Percentiles rank a stretch among this genome's conserved stretches.
These are phyloP conservation scores for Orgyia antiqua DNA, from an alignment of 2,888 invertebrate species.

Conservation along the genomic window DNA sequence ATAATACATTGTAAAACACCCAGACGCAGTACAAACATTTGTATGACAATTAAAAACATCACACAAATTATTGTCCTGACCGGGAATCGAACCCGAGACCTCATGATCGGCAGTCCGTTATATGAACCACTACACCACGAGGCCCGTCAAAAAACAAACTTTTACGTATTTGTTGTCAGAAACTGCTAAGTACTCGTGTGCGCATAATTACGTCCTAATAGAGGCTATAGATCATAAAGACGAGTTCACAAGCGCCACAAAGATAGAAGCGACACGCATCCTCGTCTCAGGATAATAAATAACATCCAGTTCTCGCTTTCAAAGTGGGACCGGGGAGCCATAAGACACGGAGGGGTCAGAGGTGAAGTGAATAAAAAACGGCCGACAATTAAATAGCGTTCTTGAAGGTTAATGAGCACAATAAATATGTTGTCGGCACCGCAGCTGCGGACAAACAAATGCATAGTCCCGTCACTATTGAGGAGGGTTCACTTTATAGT, in stretches of 20 bases:
- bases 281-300: conserved; percentile 69
- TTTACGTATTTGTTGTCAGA: no score
- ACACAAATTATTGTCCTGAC: no score
- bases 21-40: no score
- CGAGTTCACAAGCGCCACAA: conserved; percentile 68
- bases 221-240: conserved; percentile 67
- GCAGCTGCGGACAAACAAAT: conserved; percentile 75
- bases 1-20: no score
- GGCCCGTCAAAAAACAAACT: no score
- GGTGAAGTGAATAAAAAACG: conserved; percentile 78
- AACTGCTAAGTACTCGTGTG: no score
- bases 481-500: conserved; percentile 47
- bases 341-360: conserved; percentile 75
- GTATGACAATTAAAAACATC: conserved; percentile 7
- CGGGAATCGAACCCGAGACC: no score
- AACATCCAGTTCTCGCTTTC: conserved; percentile 73
- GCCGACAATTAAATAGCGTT: conserved; percentile 78
- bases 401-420: conserved; percentile 78
- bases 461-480: conserved; percentile 67
- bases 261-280: conserved; percentile 71
- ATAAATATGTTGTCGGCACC: conserved; percentile 78
- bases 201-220: conserved; percentile 69
- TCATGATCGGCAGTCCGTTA: no score
- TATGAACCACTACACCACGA: no score
- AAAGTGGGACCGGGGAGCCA: conserved; percentile 73